Base-by-base conservation (phyloP, 2,113 vertebrate species). In the Glaucomys volans region DNA sequence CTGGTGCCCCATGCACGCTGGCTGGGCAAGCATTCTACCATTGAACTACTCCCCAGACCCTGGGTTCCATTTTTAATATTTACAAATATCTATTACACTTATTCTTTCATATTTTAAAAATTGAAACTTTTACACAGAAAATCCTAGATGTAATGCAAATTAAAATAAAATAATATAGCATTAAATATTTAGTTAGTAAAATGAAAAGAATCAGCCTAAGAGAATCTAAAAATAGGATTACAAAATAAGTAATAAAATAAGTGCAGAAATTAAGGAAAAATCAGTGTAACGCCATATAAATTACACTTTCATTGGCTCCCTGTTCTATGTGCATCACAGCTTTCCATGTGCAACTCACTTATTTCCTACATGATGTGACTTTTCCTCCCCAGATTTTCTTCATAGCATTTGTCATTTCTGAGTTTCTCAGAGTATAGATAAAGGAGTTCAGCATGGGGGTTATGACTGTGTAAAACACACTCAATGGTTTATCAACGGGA, bases 361-460 rank as follows among this genome's bases (percentile, higher is more conserved):
- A 80, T 18, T 50, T 54, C 9, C 44, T n/a, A 50, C 4, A 17
- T 18, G 30, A 91, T 16, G 32, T 54, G 16, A 26, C 2, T 40
- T 88, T 93, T 40, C 42, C 95, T 75, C 32, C 64, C 50, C 93
- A 93, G 44, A 96, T 50, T n/a, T 57, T 87, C 18, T 81, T 93
- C 89, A 95, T 94, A 28, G 96, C 89, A 42, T 81, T 92, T 91
- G 74, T 93, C 88, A 97, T 90, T 64, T 97, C 95, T 75, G 86
- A 84, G 62, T 97, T 97, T 92, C 95, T 86, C 85, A 97, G 59
- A 11, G 81, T 94, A 2, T 97, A 97, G 42, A 97, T 96, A 10
- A 97, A 18, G 2, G 96, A 95, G 28, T 97, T 97, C 66, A 96
- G 24, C 84, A 20, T 80, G 5, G 94, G 87, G 0, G 87, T 95